Conservation (phyloP, 2,113 vertebrate genomes). For the Ochotona princeps region DNA sequence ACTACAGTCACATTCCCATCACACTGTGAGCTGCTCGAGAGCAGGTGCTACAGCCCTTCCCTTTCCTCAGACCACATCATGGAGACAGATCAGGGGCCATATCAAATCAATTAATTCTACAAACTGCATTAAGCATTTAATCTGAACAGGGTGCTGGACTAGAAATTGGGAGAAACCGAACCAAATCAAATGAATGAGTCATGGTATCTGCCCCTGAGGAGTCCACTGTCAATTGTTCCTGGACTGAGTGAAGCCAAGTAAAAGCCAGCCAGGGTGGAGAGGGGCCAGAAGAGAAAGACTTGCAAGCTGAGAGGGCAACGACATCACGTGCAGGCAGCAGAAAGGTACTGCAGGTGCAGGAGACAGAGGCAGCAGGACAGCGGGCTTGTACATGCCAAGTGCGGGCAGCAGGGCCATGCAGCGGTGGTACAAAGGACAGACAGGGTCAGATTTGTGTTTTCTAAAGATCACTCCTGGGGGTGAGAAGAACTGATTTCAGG, state of each 20-base stretch:
- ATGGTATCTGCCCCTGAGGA: neutral
- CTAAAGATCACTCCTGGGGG: slow-evolving; percentile 11
- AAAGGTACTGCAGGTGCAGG: too few species aligned
- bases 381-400: too few species aligned
- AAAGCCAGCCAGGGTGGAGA: slow-evolving; percentile 4
- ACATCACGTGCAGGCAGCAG: neutral
- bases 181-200: neutral
- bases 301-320: neutral
- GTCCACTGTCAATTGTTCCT: neutral
- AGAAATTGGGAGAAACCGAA: neutral
- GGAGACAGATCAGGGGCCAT: neutral
- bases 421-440: neutral
- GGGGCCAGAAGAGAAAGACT: neutral
- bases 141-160: neutral
- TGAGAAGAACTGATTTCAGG: neutral
- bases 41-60: neutral
- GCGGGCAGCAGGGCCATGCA: neutral
- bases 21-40: neutral
- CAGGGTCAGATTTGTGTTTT: neutral
- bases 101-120: neutral
- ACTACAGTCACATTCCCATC: neutral
- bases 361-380: neutral
- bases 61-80: neutral
- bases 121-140: slow-evolving; percentile 9
- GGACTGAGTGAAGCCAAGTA: slow-evolving; percentile 12